phyloP scores from a whole-genome alignment of 1,140 invertebrate species.

The Drosophila prosaltans region DNA sequence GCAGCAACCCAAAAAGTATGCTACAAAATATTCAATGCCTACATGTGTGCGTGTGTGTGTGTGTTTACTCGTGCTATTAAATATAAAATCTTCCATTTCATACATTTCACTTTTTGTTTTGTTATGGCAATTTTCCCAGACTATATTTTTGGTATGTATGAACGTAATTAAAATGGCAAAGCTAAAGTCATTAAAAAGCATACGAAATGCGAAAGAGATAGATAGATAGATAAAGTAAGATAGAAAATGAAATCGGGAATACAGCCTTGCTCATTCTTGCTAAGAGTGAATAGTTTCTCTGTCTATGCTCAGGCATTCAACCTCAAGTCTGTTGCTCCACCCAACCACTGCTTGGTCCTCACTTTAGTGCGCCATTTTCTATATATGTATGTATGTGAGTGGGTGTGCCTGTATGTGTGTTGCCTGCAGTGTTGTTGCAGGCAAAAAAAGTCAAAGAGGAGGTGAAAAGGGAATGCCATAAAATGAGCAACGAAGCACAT shows the following conservation, averaged over 20 bases:
- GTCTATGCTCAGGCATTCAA: constrained; percentile 39
- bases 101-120: constrained; percentile 1
- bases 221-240: background rate
- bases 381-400: background rate
- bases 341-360: background rate
- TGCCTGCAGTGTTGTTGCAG: constrained; percentile 32
- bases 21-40: constrained; percentile 28
- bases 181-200: background rate
- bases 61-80: background rate
- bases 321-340: constrained; percentile 51
- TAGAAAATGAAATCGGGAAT: constrained; percentile 32
- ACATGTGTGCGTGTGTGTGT: background rate
- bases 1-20: constrained; percentile 46
- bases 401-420: background rate
- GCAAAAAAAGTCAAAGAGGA: constrained; percentile 18
- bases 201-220: background rate
- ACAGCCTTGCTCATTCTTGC: constrained; percentile 56
- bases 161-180: constrained; percentile 44
- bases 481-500: constrained; percentile 57
- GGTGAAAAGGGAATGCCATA: constrained; percentile 12
- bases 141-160: constrained; percentile 4
- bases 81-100: background rate
- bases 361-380: constrained; percentile 32
- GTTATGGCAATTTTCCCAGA: too few relatives aligned
- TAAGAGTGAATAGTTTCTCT: constrained; percentile 60